Percentiles rank a stretch among this genome's conserved stretches.
Conservation (phyloP, 2,888 invertebrate genomes). For the Lasioglossum calceatum region DNA sequence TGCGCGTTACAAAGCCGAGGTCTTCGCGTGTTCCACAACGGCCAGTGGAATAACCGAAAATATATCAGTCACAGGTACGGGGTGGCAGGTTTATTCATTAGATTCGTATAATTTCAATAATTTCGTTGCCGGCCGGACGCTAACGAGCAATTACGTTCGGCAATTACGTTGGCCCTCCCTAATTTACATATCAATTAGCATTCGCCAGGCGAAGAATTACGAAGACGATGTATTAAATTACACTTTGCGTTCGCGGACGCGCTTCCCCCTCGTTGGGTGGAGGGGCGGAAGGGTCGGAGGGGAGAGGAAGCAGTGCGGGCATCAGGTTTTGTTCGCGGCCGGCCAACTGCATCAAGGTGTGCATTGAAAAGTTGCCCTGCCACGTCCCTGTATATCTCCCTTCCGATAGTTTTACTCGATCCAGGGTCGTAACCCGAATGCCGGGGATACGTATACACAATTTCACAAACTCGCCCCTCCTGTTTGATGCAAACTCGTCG, state of each 20-base stretch:
- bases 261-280: background rate
- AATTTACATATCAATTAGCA: slow-evolving; percentile 16
- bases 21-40: background rate
- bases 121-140: background rate
- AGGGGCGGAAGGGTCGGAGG: no score
- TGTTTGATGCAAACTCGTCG: slow-evolving; percentile 7
- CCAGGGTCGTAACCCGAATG: background rate
- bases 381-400: background rate
- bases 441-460: slow-evolving; percentile 22
- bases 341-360: slow-evolving; percentile 5
- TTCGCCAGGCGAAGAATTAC: background rate
- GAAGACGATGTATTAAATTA: slow-evolving; percentile 8
- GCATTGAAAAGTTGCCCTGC: slow-evolving; percentile 4
- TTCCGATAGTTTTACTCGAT: slow-evolving; percentile 9
- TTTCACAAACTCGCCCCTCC: slow-evolving; percentile 35
- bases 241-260: background rate
- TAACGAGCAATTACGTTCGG: background rate
- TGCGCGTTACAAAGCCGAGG: background rate
- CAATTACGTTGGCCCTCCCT: background rate
- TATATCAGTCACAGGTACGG: background rate
- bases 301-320: background rate
- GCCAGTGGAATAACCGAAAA: background rate
- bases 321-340: background rate
- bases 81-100: background rate
- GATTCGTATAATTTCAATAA: slow-evolving; percentile 11